Evolutionary conservation across 2,888 invertebrate genomes (phyloP), one percentile per base, ranked within the genome.

Genomic region (Seladonia tumulorum): DNA sequence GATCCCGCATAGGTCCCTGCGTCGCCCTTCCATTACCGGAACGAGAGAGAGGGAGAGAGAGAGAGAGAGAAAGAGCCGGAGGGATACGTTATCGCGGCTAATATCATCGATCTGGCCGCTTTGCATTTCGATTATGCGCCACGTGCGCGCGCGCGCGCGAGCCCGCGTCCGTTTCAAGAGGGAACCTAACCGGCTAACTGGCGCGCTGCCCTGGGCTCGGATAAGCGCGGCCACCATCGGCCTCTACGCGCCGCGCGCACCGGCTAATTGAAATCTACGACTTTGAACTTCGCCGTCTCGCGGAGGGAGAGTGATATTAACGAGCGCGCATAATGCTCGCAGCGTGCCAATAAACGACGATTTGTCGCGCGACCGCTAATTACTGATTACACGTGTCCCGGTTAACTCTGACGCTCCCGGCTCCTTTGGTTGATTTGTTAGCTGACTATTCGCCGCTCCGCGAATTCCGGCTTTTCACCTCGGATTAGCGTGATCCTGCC

Each of bases 241-340:
- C 39, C 39, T 77, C 77, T 60, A 14, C 53, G 49, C 79, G 35
- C 74, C 60, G 35, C 68, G 35, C 68, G 45, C 47, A 22, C 35
- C 47, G 77, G 82, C 91, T 93, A 94, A 94, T 94, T 94, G 94
- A 93, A 94, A 94, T 94, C 93, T 94, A 94, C 91, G 93, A 94
- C 92, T 94, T 92, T 92, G 92, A 92, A 92, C 92, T 91, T 91
- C 83, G 85, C 83, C 84, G 84, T 88, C 83, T 42, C 70, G 81
- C 82, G 83, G 45, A 39, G 76, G 70, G 53, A 75, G 80, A 80
- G 73, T 73, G 87, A 86, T 84, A 85, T 87, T 88, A 88, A 83
- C 85, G 81, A 89, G 83, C 79, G 22, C 18, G 66, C 72, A 49
- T 71, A 72, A 47, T 78, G 66, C 83, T 25, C 47, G 72, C 76